phyloP scores from a whole-genome alignment of 2,797 vertebrate species.

The Cuniculus paca region DNA sequence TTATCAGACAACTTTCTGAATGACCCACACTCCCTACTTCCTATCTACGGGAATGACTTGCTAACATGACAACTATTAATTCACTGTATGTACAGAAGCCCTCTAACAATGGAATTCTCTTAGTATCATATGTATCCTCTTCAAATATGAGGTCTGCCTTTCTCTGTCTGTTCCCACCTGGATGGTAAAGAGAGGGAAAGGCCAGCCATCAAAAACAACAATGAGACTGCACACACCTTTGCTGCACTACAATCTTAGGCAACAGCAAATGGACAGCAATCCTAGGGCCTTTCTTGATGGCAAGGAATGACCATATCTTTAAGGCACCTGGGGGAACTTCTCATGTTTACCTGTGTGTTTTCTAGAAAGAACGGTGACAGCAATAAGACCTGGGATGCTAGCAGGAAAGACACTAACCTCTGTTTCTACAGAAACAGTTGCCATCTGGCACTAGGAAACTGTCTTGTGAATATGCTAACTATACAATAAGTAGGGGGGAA shows the following conservation, averaged over 20 bases:
- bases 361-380: background rate
- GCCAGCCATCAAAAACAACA: background rate
- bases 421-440: background rate
- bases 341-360: background rate
- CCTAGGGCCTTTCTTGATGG: background rate
- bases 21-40: background rate
- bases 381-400: background rate
- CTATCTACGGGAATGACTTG: background rate
- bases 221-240: background rate
- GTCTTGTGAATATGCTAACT: background rate
- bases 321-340: background rate
- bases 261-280: background rate
- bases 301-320: background rate
- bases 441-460: background rate
- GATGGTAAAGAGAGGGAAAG: background rate
- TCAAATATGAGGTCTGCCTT: background rate
- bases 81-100: background rate
- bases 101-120: background rate
- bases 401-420: background rate
- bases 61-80: too few relatives aligned
- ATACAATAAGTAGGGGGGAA: background rate
- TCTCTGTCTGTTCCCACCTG: background rate
- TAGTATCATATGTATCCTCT: background rate
- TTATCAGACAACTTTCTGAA: background rate
- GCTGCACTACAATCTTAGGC: fast-evolving